These are phyloP conservation scores for Phymorhynchus buccinoides DNA, from an alignment of 1,140 invertebrate genomes.

Conservation along the genomic window DNA sequence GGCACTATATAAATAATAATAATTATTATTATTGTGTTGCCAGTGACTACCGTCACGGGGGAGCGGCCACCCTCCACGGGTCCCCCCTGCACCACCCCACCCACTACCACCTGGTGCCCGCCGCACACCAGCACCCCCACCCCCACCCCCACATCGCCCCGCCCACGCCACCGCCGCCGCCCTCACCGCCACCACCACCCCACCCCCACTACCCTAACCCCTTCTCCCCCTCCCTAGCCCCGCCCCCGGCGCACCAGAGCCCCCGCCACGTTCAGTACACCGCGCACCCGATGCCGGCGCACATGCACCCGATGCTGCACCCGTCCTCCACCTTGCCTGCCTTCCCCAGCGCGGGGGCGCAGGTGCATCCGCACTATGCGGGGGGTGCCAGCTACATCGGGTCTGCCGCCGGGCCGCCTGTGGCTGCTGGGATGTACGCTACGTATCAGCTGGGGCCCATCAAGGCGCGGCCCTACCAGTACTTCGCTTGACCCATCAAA, in stretches of 20 bases:
- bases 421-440: conserved; percentile 63
- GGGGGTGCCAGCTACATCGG: conserved; percentile 53
- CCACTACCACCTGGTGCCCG: conserved; percentile 68
- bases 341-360: conserved; percentile 69
- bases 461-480: conserved; percentile 69
- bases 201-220: conserved; percentile 69
- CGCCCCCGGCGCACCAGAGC: conserved; percentile 89
- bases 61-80: conserved; percentile 56
- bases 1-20: too few species aligned
- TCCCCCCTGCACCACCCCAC: conserved; percentile 70
- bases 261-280: conserved; percentile 83
- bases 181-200: conserved; percentile 44
- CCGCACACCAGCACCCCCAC: conserved; percentile 67
- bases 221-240: conserved; percentile 79
- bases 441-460: conserved; percentile 70
- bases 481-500: conserved; percentile 66
- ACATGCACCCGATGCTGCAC: conserved; percentile 83
- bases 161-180: conserved; percentile 56
- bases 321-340: conserved; percentile 65
- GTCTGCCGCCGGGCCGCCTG: conserved; percentile 52
- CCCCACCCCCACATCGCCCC: conserved; percentile 49
- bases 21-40: too few species aligned
- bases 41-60: conserved; percentile 64
- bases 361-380: conserved; percentile 72
- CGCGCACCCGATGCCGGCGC: conserved; percentile 87